A percentile compares a stretch with the other conserved stretches of the same genome.
Conservation (phyloP, 2,797 vertebrate species). For the Rhyacichthys aspro region DNA sequence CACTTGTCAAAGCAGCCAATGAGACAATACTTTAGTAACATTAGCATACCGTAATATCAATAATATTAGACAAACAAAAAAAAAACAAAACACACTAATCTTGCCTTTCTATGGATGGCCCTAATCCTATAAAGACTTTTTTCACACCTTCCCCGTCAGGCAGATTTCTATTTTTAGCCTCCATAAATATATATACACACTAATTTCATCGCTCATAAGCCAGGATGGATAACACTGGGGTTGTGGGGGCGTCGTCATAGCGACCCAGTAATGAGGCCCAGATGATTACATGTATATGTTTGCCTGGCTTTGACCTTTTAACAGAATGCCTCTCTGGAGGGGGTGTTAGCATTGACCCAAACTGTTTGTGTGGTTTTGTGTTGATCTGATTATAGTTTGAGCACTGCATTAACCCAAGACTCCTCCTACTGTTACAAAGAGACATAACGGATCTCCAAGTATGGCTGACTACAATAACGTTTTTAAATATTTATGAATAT, state of each 20-base stretch:
- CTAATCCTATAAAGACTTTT: constrained; percentile 28
- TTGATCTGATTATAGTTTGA: background rate
- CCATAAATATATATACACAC: background rate
- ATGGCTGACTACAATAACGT: background rate
- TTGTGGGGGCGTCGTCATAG: constrained; percentile 51
- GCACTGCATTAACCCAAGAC: no score
- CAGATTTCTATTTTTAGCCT: background rate
- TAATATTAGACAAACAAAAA: no score
- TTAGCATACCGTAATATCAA: background rate
- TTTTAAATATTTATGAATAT: background rate
- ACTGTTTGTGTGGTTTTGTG: constrained; percentile 4
- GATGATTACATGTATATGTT: constrained; percentile 12
- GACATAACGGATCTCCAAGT: background rate
- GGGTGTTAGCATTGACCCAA: constrained; percentile 1
- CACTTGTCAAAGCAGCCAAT: no score
- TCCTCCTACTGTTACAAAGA: background rate
- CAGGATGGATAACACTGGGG: constrained; percentile 16
- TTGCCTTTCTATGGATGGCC: constrained; percentile 19
- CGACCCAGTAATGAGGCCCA: constrained; percentile 49
- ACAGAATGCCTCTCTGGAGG: constrained; percentile 6
- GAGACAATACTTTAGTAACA: no score
- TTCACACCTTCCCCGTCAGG: constrained; percentile 1
- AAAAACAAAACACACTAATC: no score
- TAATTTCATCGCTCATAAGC: constrained; percentile 2
- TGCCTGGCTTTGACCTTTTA: background rate